Evolutionary conservation across 2,888 invertebrate genomes (phyloP), one percentile per base, ranked within the genome.

Genomic region (Anticlea derivata): DNA sequence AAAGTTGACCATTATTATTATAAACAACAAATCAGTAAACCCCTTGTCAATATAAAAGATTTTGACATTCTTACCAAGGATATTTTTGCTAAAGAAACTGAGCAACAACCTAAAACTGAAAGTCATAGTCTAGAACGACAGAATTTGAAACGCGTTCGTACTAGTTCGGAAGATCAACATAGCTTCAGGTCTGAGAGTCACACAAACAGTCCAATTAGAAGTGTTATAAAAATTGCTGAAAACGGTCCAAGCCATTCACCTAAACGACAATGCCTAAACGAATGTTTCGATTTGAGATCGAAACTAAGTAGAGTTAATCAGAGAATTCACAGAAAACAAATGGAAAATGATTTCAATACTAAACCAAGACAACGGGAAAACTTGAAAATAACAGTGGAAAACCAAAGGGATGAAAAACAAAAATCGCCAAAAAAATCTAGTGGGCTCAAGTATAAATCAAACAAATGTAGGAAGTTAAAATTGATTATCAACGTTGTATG

Each of bases 401-500:
- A 60, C 31, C 33, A 45, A 11, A 38, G 35, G 35, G 7, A 41
- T 33, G 40, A 33, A 39, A 44, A 58, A 34, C 12, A 1, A 6
- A 39, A 33, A 33, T 45, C 38, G 30, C 47, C 49, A 8, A 43
- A 30, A 24, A 48, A 34, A 7, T 7, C 53, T 34, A 37, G 33
- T 27, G 17, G 48, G 30, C 30, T 44, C 47, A 20, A 68, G 33
- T 35, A 47, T 5, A 63, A 66, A 55, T 34, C 24, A 5, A 60
- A 61, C 13, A 65, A 61, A 47, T 55, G 50, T 30, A 78, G 71
- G 37, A 74, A 62, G 63, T 68, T 79, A 17, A 76, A 78, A 56
- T 50, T 81, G n/a, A 63, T 75, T 1, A 75, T 81, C 43, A 78
- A 80, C 52, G 61, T 82, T 24, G 56, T 69, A 45, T 73, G 66